Evolutionary conservation across 2,888 invertebrate genomes (phyloP), one percentile per base, ranked within the genome.

Genomic region (Strigamia maritima): DNA sequence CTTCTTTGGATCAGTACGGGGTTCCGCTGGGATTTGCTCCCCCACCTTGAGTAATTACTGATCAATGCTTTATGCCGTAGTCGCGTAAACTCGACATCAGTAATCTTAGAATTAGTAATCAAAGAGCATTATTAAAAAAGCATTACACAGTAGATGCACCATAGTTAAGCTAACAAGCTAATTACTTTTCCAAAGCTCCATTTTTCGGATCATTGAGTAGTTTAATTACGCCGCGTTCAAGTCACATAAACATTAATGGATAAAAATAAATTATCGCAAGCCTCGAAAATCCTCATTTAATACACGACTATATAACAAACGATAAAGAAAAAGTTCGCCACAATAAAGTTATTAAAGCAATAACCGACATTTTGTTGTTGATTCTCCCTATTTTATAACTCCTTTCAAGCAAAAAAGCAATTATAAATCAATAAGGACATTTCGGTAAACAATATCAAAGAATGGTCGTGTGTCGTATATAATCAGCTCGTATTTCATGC

Each of bases 401-500:
- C 70, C 26, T 70, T 28, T 28, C 16, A 70, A 70, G 70, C 70
- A 24, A 70, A 70, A 70, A 70, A 70, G 35, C 70, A 70, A 70
- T 70, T 70, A 70, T 70, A 70, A 70, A 70, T 70, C 70, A 70
- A 70, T 70, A 28, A 70, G 70, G 70, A 70, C 70, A n/a, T 26
- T 70, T 70, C n/a, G 70, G 70, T 70, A 70, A 70, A 70, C 70
- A 70, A 26, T 70, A 70, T 26, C 70, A 70, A 70, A 70, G 70
- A 70, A 26, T 70, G 70, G 70, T 70, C 70, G 70, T 70, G 70
- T 70, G 70, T 70, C 70, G 70, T 70, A 70, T 70, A 70, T 70
- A 70, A 70, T 70, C 70, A 70, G 70, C 70, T 70, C 70, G 28
- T 70, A 70, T 70, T 70, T 70, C 70, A 70, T 70, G 70, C 70